These are phyloP conservation scores for Myripristis murdjan DNA, from an alignment of 2,797 vertebrate species.

Conservation along the genomic window DNA sequence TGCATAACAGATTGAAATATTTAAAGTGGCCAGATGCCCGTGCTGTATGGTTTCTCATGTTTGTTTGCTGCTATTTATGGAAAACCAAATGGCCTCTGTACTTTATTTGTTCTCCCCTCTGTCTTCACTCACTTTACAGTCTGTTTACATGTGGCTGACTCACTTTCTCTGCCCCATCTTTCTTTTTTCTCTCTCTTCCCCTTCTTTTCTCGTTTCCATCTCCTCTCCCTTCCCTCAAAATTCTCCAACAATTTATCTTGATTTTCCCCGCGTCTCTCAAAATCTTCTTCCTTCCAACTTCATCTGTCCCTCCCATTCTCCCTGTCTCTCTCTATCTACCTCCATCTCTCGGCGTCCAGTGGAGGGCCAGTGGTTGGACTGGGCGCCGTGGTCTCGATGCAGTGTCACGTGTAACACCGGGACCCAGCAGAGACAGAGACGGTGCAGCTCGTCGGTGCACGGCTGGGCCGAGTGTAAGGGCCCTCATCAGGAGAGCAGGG, in stretches of 20 bases:
- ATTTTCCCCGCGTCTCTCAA: neutral
- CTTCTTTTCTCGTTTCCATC: neutral
- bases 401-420: slow-evolving; percentile 94
- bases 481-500: slow-evolving; percentile 90
- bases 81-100: slow-evolving; percentile 28
- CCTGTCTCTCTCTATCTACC: slow-evolving; percentile 14
- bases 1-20: slow-evolving; percentile 53
- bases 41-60: slow-evolving; percentile 11
- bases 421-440: slow-evolving; percentile 92
- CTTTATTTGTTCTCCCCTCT: slow-evolving; percentile 32
- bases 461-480: slow-evolving; percentile 95
- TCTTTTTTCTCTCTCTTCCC: slow-evolving; percentile 6
- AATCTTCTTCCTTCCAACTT: neutral
- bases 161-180: slow-evolving; percentile 18
- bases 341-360: slow-evolving; percentile 77
- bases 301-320: neutral
- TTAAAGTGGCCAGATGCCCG: slow-evolving; percentile 33
- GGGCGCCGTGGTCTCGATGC: slow-evolving; percentile 95
- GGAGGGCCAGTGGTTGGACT: slow-evolving; percentile 98
- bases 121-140: slow-evolving; percentile 1
- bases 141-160: slow-evolving; percentile 26
- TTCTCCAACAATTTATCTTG: slow-evolving; percentile 12
- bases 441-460: slow-evolving; percentile 92
- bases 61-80: slow-evolving; percentile 51
- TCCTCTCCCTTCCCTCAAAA: slow-evolving; percentile 9